Evolutionary conservation across 2,113 vertebrate species (phyloP).

Genomic region (Cranoglanis bouderius): DNA sequence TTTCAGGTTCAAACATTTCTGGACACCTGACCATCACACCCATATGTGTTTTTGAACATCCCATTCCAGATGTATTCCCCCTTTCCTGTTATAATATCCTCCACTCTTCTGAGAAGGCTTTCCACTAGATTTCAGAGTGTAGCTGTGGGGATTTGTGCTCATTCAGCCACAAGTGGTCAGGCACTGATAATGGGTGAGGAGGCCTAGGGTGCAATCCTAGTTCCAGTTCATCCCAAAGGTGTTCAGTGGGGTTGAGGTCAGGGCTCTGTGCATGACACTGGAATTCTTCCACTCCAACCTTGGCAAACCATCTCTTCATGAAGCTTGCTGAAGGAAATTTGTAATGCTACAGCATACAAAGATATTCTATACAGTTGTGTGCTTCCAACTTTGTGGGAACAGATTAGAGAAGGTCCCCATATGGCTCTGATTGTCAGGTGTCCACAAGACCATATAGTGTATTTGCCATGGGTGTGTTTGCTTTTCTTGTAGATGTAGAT

Average conservation of each 20-base stretch:
- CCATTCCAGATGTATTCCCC: neutral
- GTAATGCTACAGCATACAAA: neutral
- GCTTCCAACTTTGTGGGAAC: neutral
- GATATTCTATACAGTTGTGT: neutral
- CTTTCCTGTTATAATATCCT: neutral
- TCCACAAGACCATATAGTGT: neutral
- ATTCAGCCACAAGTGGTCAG: neutral
- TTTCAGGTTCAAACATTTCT: neutral
- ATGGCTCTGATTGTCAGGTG: neutral
- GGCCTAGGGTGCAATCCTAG: neutral
- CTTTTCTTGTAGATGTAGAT: neutral
- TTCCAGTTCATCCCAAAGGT: neutral
- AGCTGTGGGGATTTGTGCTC: neutral
- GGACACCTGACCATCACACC: neutral
- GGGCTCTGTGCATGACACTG: neutral
- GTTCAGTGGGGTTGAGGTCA: neutral
- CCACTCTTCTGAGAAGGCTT: neutral
- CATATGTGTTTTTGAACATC: neutral
- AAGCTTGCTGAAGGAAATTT: neutral
- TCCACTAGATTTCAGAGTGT: neutral
- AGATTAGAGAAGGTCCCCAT: neutral
- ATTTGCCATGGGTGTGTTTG: neutral
- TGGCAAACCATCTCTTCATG: neutral
- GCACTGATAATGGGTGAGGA: neutral
- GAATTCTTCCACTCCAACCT: neutral